phyloP scores from a whole-genome alignment of 1,140 invertebrate genomes.

The Papilio polyxenes region DNA sequence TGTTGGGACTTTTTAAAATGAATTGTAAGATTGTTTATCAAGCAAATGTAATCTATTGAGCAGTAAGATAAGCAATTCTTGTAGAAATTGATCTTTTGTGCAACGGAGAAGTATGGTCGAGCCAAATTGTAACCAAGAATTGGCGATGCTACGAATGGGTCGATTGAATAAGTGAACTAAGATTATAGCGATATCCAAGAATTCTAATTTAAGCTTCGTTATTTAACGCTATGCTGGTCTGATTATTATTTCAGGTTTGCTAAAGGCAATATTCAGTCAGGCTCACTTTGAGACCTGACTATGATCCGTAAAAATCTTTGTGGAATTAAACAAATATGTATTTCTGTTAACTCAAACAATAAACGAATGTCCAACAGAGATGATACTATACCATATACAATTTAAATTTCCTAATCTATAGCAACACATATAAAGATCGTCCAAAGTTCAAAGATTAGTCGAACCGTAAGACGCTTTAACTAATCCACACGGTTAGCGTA shows the following conservation, averaged over 20 bases:
- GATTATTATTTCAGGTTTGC: too few relatives aligned
- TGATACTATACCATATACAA: not conserved
- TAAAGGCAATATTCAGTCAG: too few relatives aligned
- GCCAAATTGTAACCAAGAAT: not conserved
- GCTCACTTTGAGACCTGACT: too few relatives aligned
- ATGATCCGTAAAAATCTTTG: not conserved
- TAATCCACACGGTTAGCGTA: not conserved
- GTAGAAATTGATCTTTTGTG: not conserved
- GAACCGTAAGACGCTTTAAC: not conserved
- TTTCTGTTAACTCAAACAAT: too few relatives aligned
- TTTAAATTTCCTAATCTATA: not conserved
- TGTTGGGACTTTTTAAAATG: slow-evolving; percentile 2
- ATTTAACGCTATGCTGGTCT: not conserved
- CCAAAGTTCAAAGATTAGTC: slow-evolving; percentile 9
- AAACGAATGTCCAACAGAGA: too few relatives aligned
- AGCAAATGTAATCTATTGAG: slow-evolving; percentile 12
- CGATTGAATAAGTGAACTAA: not conserved
- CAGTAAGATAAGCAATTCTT: not conserved
- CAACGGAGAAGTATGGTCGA: not conserved
- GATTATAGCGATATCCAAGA: not conserved
- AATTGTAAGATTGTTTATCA: slow-evolving; percentile 19
- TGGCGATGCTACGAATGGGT: not conserved
- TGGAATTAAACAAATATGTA: too few relatives aligned
- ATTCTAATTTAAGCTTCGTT: not conserved
- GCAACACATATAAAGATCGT: not conserved